Conservation (phyloP, 1,140 invertebrate genomes). For the Megalopta genalis region DNA sequence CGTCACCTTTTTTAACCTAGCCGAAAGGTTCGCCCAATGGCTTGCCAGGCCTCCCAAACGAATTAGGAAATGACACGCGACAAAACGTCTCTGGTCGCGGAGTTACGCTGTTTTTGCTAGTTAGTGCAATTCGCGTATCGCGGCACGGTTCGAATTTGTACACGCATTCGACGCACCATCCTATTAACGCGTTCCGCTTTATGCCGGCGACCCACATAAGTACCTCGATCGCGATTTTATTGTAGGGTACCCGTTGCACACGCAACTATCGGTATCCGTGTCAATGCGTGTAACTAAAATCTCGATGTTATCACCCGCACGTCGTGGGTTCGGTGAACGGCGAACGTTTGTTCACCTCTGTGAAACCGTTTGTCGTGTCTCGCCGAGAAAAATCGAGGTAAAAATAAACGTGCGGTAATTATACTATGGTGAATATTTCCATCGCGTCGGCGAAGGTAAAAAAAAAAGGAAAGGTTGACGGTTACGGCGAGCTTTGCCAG, state of each 20-base stretch:
- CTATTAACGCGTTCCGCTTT: conserved; percentile 15
- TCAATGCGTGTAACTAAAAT: too few species aligned
- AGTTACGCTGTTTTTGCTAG: neutral
- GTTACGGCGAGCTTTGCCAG: too few species aligned
- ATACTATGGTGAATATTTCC: conserved; percentile 5
- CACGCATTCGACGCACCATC: neutral
- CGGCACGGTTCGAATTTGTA: conserved; percentile 3
- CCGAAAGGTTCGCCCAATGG: neutral
- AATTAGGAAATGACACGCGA: neutral
- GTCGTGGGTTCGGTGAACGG: too few species aligned
- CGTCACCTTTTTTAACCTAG: conserved; percentile 2
- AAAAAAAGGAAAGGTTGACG: too few species aligned
- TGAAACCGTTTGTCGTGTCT: neutral
- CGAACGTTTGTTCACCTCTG: too few species aligned
- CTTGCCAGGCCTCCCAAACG: neutral
- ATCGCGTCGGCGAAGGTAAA: neutral
- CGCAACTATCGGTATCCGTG: too few species aligned
- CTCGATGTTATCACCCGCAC: too few species aligned
- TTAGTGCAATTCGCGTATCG: neutral
- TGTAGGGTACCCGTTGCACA: neutral
- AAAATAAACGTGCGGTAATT: neutral
- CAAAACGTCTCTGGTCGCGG: neutral
- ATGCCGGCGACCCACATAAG: neutral
- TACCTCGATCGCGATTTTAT: neutral
- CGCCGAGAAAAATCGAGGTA: neutral